phyloP scores from a whole-genome alignment of 2,888 invertebrate genomes.

The Entomobrya proxima region DNA sequence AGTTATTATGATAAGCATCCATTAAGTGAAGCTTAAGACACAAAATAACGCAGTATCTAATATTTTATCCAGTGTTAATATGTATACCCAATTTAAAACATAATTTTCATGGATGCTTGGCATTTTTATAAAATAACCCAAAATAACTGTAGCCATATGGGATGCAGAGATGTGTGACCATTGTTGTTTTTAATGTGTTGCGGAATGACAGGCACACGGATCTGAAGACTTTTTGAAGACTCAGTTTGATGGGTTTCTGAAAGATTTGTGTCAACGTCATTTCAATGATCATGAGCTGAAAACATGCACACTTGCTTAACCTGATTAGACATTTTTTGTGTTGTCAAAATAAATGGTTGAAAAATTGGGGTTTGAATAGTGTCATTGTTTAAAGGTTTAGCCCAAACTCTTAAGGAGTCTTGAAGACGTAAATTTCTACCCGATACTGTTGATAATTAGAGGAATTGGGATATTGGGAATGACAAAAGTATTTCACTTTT shows the following conservation, averaged over 20 bases:
- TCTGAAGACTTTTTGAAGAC: not conserved
- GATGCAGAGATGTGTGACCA: not conserved
- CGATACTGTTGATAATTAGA: not conserved
- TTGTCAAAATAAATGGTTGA: not conserved
- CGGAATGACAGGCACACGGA: not conserved
- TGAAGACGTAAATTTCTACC: not conserved
- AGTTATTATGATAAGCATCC: too few species aligned
- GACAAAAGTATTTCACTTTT: not conserved
- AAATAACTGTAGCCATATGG: not conserved
- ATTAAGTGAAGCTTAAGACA: too few species aligned
- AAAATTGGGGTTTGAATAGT: not conserved
- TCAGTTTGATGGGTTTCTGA: not conserved
- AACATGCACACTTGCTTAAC: conserved; percentile 37
- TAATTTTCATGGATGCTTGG: too few species aligned
- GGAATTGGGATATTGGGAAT: not conserved
- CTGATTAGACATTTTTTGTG: not conserved
- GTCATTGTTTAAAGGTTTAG: not conserved
- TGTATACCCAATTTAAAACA: too few species aligned
- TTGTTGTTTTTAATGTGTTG: not conserved
- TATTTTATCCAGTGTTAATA: too few species aligned
- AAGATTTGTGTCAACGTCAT: conserved; percentile 30
- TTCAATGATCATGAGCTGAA: conserved; percentile 12
- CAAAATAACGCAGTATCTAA: too few species aligned
- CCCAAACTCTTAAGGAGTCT: not conserved
- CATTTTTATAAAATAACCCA: not conserved